Percentiles rank a stretch among this genome's conserved stretches.
Evolutionary conservation across 2,797 vertebrate genomes (phyloP).

Genomic region (Brachyrhaphis roseni): DNA sequence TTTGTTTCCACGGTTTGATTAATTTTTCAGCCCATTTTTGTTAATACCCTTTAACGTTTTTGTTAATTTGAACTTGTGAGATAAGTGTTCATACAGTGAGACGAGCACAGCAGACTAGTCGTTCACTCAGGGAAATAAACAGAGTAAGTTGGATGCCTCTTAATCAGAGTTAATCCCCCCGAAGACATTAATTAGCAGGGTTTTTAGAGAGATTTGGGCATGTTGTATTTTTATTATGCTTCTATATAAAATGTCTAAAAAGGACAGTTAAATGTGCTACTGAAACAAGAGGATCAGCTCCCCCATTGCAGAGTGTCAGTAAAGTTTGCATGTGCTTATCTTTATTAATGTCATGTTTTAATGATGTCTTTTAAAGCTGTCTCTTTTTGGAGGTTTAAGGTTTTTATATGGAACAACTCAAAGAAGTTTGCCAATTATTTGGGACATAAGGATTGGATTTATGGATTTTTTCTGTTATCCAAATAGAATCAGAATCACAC

Average conservation of each 20-base stretch:
- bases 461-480: not conserved
- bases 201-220: constrained; percentile 1
- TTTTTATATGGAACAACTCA: not conserved
- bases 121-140: not conserved
- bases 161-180: constrained; percentile 11
- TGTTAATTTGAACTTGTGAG: not conserved
- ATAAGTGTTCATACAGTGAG: not conserved
- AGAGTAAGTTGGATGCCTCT: constrained; percentile 3
- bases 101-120: not conserved
- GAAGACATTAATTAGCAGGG: constrained; percentile 2
- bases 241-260: not conserved
- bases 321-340: not conserved
- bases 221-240: not conserved
- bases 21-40: constrained; percentile 3
- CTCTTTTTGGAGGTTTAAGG: not conserved
- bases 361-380: not conserved
- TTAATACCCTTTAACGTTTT: not conserved
- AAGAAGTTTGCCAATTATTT: not conserved
- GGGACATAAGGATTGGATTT: not conserved
- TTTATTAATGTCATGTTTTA: not conserved
- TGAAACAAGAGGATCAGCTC: not conserved
- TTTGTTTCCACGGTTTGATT: constrained; percentile 1
- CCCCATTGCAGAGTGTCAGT: not conserved
- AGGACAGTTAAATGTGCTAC: not conserved
- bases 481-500: not conserved